These are phyloP conservation scores for Chaetogeoica ovagalla DNA, from an alignment of 2,888 invertebrate genomes.

Conservation along the genomic window DNA sequence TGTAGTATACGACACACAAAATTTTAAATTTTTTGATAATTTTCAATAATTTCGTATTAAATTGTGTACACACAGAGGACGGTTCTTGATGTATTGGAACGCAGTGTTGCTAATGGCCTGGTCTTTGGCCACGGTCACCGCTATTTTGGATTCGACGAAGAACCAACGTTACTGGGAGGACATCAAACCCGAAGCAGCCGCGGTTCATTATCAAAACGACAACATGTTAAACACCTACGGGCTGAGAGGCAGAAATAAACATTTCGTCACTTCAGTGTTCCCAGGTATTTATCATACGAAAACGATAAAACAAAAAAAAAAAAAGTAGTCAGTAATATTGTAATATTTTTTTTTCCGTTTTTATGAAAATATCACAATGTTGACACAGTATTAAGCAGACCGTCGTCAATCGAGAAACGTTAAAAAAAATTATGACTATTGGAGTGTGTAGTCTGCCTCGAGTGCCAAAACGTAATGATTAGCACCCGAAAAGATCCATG, in stretches of 20 bases:
- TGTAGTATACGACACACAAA: too few species aligned
- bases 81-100: conserved; percentile 34
- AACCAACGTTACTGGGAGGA: conserved; percentile 40
- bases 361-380: too few species aligned
- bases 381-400: too few species aligned
- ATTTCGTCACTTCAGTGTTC: conserved; percentile 41
- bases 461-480: too few species aligned
- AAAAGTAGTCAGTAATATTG: too few species aligned
- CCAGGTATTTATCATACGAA: conserved; percentile 17
- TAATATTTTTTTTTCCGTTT: too few species aligned
- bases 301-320: too few species aligned
- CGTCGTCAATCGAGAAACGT: too few species aligned
- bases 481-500: too few species aligned
- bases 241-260: conserved; percentile 25
- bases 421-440: too few species aligned
- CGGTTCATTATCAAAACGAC: background rate
- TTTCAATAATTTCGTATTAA: background rate
- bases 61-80: background rate
- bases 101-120: conserved; percentile 42
- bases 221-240: conserved; percentile 11
- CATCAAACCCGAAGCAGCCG: background rate
- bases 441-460: too few species aligned
- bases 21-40: too few species aligned
- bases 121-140: conserved; percentile 41
- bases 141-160: conserved; percentile 23